Percentiles rank a stretch among this genome's conserved stretches.
These are phyloP conservation scores for Athetis lepigone DNA, from an alignment of 2,888 invertebrate genomes.

Conservation along the genomic window DNA sequence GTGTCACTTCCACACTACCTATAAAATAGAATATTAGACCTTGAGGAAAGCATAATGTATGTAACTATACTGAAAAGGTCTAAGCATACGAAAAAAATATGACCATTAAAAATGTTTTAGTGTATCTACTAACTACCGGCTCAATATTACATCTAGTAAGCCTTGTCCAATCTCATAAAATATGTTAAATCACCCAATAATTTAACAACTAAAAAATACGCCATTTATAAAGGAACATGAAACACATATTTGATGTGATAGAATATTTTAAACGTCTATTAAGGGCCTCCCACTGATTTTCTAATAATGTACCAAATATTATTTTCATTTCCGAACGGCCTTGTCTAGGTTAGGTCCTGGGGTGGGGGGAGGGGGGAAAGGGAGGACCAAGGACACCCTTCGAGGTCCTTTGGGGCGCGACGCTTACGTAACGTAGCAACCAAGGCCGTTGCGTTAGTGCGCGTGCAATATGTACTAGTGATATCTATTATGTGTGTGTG, in stretches of 20 bases:
- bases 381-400: constrained; percentile 73
- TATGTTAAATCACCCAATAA: constrained; percentile 4
- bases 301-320: constrained; percentile 71
- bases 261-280: constrained; percentile 61
- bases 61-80: constrained; percentile 1
- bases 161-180: background rate
- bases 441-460: constrained; percentile 74
- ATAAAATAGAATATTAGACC: background rate
- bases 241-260: constrained; percentile 50
- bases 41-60: background rate
- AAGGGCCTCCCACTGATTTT: constrained; percentile 64
- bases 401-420: constrained; percentile 81
- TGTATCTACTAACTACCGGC: too few species aligned
- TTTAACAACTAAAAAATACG: constrained; percentile 18
- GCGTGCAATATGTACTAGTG: constrained; percentile 65
- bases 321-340: constrained; percentile 74
- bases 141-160: background rate
- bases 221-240: constrained; percentile 22
- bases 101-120: too few species aligned
- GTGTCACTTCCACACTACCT: background rate
- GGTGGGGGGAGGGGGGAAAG: constrained; percentile 57
- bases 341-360: constrained; percentile 70
- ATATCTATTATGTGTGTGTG: constrained; percentile 23
- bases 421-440: constrained; percentile 80
- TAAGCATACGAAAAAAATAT: background rate